Percentiles rank a stretch among this genome's conserved stretches.
Evolutionary conservation across 2,888 invertebrate genomes (phyloP).

Genomic region (Enchytraeus crypticus): DNA sequence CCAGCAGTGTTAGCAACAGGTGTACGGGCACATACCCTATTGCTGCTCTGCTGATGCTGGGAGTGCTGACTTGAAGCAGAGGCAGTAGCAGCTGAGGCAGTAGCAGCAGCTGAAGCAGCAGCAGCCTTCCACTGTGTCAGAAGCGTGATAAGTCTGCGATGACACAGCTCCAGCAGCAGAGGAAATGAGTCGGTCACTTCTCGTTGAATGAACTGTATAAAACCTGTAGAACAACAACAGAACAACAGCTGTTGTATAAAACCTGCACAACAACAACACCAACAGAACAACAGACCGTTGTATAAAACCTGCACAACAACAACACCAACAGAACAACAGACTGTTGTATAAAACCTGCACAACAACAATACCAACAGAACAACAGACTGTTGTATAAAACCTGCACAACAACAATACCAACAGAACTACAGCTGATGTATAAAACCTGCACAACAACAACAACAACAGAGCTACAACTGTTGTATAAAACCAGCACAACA

Average conservation of each 20-base stretch:
- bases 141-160: constrained; percentile 82
- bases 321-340: not conserved
- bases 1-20: no score
- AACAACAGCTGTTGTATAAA: not conserved
- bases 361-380: no score
- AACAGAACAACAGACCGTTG: not conserved
- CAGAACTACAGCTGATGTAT: not conserved
- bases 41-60: no score
- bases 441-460: no score
- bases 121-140: constrained; percentile 80
- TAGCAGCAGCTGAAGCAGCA: no score
- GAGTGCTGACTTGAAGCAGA: no score
- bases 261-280: not conserved
- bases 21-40: no score
- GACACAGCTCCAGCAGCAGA: constrained; percentile 80
- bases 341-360: not conserved
- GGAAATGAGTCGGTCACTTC: constrained; percentile 84
- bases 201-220: constrained; percentile 85
- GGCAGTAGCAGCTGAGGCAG: no score
- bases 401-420: no score
- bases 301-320: not conserved
- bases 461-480: no score
- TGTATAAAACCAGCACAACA: no score
- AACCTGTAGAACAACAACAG: constrained; percentile 56
- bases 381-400: no score